Evolutionary conservation across 2,888 invertebrate genomes (phyloP).

Genomic region (Drosophila vallismaia): DNA sequence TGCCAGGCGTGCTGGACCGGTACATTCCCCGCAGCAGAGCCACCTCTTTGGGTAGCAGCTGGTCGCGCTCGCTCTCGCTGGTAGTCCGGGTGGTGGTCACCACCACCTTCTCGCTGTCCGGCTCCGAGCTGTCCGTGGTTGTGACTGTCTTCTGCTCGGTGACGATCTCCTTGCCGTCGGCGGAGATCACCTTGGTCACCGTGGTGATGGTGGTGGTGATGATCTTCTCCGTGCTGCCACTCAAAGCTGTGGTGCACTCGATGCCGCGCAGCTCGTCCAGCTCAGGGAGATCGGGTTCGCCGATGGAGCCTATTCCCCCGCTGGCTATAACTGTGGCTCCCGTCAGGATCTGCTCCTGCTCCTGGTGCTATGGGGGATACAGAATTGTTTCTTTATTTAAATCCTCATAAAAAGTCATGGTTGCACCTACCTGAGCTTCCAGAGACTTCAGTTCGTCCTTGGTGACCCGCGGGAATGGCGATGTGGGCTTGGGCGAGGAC

Average conservation of each 20-base stretch:
- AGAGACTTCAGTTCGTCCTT: constrained; percentile 81
- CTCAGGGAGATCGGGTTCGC: constrained; percentile 82
- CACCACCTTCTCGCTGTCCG: constrained; percentile 84
- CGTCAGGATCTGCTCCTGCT: constrained; percentile 63
- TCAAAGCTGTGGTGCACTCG: constrained; percentile 78
- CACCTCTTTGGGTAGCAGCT: constrained; percentile 84
- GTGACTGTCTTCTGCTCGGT: constrained; percentile 83
- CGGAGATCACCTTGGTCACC: constrained; percentile 83
- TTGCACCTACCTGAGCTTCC: constrained; percentile 60
- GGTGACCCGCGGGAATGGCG: constrained; percentile 82
- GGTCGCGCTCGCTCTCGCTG: constrained; percentile 83
- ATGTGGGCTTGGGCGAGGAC: constrained; percentile 84
- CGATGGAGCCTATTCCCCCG: constrained; percentile 18
- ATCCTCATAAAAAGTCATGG: neutral
- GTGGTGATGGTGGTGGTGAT: constrained; percentile 84
- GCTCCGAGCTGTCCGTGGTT: constrained; percentile 83
- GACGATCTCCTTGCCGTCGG: constrained; percentile 83
- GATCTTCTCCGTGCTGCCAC: constrained; percentile 82
- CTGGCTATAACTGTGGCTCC: constrained; percentile 28
- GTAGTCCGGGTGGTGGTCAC: constrained; percentile 85
- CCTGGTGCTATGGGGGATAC: neutral
- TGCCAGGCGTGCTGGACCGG: constrained; percentile 87
- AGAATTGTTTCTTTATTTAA: neutral
- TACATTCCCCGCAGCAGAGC: constrained; percentile 86
- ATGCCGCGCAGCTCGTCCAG: constrained; percentile 79